phyloP scores from a whole-genome alignment of 2,888 invertebrate genomes.

The Scaptomyza caliginosa region DNA sequence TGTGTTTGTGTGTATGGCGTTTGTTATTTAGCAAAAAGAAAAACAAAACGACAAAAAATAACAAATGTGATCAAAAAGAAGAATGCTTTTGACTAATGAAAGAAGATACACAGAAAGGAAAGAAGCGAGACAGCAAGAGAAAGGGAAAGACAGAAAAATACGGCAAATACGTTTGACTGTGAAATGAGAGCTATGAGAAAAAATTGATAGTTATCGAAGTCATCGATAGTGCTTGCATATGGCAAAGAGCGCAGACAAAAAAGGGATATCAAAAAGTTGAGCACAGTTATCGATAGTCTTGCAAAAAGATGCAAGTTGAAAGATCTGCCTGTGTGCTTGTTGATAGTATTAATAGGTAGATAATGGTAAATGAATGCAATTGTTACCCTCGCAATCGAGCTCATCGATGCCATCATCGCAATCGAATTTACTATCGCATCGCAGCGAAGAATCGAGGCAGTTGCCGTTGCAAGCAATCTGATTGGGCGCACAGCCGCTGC shows the following conservation, averaged over 20 bases:
- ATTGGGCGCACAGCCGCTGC: constrained; percentile 37
- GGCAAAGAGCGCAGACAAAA: not conserved
- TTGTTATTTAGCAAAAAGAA: constrained; percentile 26
- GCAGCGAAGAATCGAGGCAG: constrained; percentile 84
- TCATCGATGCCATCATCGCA: constrained; percentile 86
- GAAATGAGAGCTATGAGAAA: not conserved
- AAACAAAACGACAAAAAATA: constrained; percentile 34
- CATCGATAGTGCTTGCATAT: not conserved
- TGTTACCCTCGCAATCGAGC: constrained; percentile 80
- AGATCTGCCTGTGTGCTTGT: constrained; percentile 4
- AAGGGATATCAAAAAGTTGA: too few relatives aligned
- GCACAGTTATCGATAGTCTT: constrained; percentile 3
- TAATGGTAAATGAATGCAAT: constrained; percentile 9
- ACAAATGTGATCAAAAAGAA: constrained; percentile 23
- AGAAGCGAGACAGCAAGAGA: not conserved
- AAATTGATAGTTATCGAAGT: not conserved
- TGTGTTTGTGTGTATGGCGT: constrained; percentile 13
- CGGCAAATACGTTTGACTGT: not conserved
- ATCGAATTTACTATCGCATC: constrained; percentile 87
- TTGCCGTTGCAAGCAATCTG: constrained; percentile 82
- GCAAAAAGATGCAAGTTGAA: not conserved
- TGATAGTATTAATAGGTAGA: constrained; percentile 1
- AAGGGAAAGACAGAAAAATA: not conserved
- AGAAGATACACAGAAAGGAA: not conserved
- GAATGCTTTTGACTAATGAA: constrained; percentile 13